These are phyloP conservation scores for Drosophila heteroneura DNA, from an alignment of 2,888 invertebrate genomes.

Conservation along the genomic window DNA sequence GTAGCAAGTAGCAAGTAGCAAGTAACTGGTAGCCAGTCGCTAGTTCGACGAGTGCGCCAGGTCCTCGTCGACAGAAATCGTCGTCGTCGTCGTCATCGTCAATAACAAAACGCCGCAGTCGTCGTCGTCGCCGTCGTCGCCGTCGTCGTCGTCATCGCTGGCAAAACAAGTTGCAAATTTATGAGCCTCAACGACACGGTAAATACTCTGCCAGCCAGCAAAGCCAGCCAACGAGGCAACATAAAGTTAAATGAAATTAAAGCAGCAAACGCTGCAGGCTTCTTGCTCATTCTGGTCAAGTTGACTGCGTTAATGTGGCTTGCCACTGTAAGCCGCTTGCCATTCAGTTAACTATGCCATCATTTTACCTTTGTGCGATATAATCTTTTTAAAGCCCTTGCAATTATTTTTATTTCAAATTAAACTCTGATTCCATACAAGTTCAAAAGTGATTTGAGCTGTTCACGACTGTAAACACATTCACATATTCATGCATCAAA, in stretches of 20 bases:
- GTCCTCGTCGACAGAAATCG: slow-evolving; percentile 49
- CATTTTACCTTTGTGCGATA: background rate
- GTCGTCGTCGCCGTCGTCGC: slow-evolving; percentile 38
- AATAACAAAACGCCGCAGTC: slow-evolving; percentile 25
- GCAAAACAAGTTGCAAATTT: slow-evolving; percentile 42
- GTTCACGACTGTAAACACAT: background rate
- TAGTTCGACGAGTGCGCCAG: background rate
- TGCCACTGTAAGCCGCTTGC: background rate
- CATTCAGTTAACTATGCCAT: no score
- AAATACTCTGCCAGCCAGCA: slow-evolving; percentile 26
- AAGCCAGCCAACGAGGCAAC: background rate
- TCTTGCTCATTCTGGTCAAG: background rate
- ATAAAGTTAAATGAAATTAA: background rate
- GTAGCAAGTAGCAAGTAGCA: slow-evolving; percentile 1
- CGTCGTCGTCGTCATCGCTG: slow-evolving; percentile 56
- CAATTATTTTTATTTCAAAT: slow-evolving; percentile 1
- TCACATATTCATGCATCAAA: background rate
- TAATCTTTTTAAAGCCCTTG: slow-evolving; percentile 1
- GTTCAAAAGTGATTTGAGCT: background rate
- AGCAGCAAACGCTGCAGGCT: background rate
- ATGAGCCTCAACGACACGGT: slow-evolving; percentile 10
- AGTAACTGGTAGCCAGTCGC: background rate
- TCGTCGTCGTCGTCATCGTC: slow-evolving; percentile 64
- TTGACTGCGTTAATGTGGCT: background rate
- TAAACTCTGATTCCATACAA: background rate